Conservation (phyloP, 2,113 vertebrate species). For the Reinhardtius hippoglossoides region DNA sequence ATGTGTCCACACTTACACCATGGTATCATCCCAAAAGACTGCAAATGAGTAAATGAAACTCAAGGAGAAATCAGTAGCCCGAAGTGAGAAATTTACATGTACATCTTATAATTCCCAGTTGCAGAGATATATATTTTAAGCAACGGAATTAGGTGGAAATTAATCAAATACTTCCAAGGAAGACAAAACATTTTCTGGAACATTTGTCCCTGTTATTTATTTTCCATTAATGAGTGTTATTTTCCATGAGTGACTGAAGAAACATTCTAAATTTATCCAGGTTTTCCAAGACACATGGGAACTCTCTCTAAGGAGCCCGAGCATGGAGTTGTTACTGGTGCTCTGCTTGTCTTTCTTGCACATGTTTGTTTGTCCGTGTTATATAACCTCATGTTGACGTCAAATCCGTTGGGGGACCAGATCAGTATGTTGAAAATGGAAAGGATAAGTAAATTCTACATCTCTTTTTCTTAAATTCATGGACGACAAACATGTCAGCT, state of each 20-base stretch:
- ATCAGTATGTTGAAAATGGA: not conserved
- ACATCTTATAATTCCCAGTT: not conserved
- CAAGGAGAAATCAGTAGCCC: not conserved
- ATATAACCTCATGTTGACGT: slow-evolving; percentile 23
- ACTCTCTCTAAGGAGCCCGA: slow-evolving; percentile 33
- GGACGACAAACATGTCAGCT: not conserved
- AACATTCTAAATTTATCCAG: slow-evolving; percentile 57
- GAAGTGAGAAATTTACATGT: not conserved
- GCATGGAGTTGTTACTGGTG: slow-evolving; percentile 4
- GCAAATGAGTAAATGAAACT: not conserved
- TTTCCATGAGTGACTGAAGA: slow-evolving; percentile 40
- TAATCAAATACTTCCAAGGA: slow-evolving; percentile 10
- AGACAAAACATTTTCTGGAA: slow-evolving; percentile 28
- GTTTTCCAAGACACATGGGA: slow-evolving; percentile 60
- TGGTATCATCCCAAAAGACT: not conserved
- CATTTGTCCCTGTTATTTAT: slow-evolving; percentile 16
- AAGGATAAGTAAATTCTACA: not conserved
- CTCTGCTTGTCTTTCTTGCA: slow-evolving; percentile 26
- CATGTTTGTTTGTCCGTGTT: slow-evolving; percentile 54
- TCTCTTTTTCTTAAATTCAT: not conserved
- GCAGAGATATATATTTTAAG: not conserved
- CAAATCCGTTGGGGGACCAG: not conserved
- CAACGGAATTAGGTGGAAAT: not conserved
- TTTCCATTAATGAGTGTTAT: slow-evolving; percentile 30
- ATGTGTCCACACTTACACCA: not conserved